Percentiles rank a stretch among this genome's conserved stretches.
Evolutionary conservation across 1,140 invertebrate genomes (phyloP).

Genomic region (Lysiphlebus fabarum): DNA sequence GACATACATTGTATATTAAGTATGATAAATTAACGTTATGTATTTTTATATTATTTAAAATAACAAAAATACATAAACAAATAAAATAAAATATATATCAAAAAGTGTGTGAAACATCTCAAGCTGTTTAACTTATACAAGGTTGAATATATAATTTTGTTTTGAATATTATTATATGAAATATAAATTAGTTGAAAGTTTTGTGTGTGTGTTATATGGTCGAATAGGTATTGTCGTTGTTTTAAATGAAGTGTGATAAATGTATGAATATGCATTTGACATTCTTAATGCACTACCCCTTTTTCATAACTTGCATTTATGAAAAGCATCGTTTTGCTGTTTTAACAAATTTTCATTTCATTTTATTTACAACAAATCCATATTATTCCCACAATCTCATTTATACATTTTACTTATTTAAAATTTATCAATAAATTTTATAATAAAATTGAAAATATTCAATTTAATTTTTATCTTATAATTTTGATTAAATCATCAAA

Average conservation of each 20-base stretch:
- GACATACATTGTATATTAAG: too few relatives aligned
- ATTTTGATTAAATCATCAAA: slow-evolving; percentile 35
- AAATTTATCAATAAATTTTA: neutral
- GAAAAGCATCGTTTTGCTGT: neutral
- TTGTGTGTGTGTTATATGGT: slow-evolving; percentile 6
- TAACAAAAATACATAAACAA: too few relatives aligned
- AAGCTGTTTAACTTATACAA: too few relatives aligned
- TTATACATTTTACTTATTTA: too few relatives aligned
- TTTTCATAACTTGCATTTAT: slow-evolving; percentile 9
- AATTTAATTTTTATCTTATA: slow-evolving; percentile 37
- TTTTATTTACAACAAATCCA: too few relatives aligned
- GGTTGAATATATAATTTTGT: too few relatives aligned
- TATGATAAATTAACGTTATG: too few relatives aligned
- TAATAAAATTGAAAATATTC: slow-evolving; percentile 12
- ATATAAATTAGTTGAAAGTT: slow-evolving; percentile 20
- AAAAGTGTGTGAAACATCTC: too few relatives aligned
- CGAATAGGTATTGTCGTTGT: slow-evolving; percentile 17
- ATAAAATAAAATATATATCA: too few relatives aligned
- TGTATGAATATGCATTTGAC: slow-evolving; percentile 27
- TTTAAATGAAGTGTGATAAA: slow-evolving; percentile 29
- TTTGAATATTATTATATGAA: too few relatives aligned
- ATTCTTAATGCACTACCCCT: slow-evolving; percentile 26
- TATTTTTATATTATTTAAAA: too few relatives aligned
- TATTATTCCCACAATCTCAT: too few relatives aligned
- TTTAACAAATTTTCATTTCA: neutral